Conservation (phyloP, 2,888 invertebrate species). For the Aleiodes leptofemur region DNA sequence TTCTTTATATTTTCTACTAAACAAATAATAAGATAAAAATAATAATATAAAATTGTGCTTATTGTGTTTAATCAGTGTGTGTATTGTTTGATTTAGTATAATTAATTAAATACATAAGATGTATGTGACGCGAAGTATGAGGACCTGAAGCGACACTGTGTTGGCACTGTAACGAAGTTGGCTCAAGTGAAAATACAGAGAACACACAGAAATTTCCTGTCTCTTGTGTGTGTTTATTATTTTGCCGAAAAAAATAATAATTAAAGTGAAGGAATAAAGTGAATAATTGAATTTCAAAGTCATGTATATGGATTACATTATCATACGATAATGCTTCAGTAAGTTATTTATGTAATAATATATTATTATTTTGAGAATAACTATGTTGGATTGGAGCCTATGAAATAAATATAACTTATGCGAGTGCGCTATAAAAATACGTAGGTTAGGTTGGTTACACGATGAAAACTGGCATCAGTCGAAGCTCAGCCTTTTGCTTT, state of each 20-base stretch:
- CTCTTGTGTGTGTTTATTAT: constrained; percentile 41
- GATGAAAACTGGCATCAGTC: constrained; percentile 64
- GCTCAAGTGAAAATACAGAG: constrained; percentile 17
- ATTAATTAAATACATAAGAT: constrained; percentile 15
- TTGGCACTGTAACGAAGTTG: constrained; percentile 36
- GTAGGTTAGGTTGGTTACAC: constrained; percentile 71
- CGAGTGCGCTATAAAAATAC: constrained; percentile 60
- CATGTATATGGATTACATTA: constrained; percentile 36
- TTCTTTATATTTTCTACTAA: constrained; percentile 29
- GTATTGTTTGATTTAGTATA: constrained; percentile 6
- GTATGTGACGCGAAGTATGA: constrained; percentile 30
- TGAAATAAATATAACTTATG: constrained; percentile 52
- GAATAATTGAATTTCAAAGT: not conserved
- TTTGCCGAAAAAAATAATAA: constrained; percentile 38
- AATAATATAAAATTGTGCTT: not conserved
- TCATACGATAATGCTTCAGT: constrained; percentile 42
- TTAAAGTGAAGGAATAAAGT: constrained; percentile 21
- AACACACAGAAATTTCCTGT: constrained; percentile 24
- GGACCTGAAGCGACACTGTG: constrained; percentile 34
- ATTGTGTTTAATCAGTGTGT: not conserved
- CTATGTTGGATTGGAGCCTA: constrained; percentile 29
- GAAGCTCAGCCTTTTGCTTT: constrained; percentile 62
- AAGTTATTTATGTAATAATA: constrained; percentile 37
- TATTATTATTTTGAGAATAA: constrained; percentile 19
- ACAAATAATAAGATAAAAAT: not conserved